These are phyloP conservation scores for Odontothrips loti DNA, from an alignment of 2,888 invertebrate genomes.

Conservation along the genomic window DNA sequence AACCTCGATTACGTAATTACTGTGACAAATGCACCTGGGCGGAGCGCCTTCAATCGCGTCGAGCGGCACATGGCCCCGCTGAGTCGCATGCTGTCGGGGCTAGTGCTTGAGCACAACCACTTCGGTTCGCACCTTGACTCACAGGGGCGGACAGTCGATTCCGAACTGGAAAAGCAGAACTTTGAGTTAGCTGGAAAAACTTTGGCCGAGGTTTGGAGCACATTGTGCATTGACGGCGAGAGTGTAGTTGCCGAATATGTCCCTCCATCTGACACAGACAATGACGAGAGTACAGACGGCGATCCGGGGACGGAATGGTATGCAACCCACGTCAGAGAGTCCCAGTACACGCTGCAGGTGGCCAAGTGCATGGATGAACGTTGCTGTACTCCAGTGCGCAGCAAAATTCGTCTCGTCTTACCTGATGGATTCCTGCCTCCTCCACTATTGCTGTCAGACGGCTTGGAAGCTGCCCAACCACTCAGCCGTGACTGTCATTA, in stretches of 20 bases:
- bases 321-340: constrained; percentile 31
- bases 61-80: constrained; percentile 45
- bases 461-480: no score
- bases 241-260: constrained; percentile 33
- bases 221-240: constrained; percentile 41
- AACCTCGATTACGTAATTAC: constrained; percentile 42
- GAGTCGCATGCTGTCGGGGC: constrained; percentile 42
- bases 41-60: no score
- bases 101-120: constrained; percentile 42
- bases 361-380: constrained; percentile 31
- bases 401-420: constrained; percentile 29
- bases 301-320: constrained; percentile 29
- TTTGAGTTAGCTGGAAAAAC: constrained; percentile 43
- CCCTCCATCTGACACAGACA: constrained; percentile 2
- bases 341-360: constrained; percentile 32
- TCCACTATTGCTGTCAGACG: no score
- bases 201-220: constrained; percentile 43
- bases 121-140: constrained; percentile 42
- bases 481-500: no score
- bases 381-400: constrained; percentile 28
- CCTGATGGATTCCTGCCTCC: no score
- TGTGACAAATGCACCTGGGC: constrained; percentile 44
- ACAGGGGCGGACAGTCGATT: constrained; percentile 42
- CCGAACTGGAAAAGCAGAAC: constrained; percentile 42
- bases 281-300: constrained; percentile 22